phyloP scores from a whole-genome alignment of 2,113 vertebrate genomes.

The Ailuropoda melanoleuca region DNA sequence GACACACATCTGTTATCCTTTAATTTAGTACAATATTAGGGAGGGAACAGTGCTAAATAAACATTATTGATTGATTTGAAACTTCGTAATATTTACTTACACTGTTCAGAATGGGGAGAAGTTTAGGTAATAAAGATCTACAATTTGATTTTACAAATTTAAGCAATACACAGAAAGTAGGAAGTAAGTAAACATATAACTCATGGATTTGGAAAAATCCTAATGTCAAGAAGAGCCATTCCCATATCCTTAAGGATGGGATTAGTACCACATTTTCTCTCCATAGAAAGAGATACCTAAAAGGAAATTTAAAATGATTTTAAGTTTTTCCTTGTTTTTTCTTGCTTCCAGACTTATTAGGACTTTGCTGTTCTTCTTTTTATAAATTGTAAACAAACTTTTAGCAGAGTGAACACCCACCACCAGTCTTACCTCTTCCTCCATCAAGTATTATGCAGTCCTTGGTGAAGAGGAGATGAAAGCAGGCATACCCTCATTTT shows the following conservation, averaged over 20 bases:
- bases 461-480: neutral
- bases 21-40: neutral
- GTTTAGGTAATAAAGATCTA: neutral
- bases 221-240: neutral
- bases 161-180: neutral
- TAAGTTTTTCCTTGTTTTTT: neutral
- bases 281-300: neutral
- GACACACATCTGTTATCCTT: neutral
- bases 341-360: neutral
- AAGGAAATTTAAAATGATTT: neutral
- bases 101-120: neutral
- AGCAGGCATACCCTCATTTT: neutral
- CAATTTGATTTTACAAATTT: neutral
- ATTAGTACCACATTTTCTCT: neutral
- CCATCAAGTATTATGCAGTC: no score
- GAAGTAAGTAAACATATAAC: neutral
- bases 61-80: neutral
- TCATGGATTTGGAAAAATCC: neutral
- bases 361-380: neutral
- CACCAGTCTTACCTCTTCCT: neutral
- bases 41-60: neutral
- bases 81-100: neutral
- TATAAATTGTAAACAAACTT: neutral
- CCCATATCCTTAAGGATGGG: neutral
- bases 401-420: neutral